These are phyloP conservation scores for Spheniscus mendiculus DNA, from an alignment of 2,113 vertebrate genomes.

Conservation along the genomic window DNA sequence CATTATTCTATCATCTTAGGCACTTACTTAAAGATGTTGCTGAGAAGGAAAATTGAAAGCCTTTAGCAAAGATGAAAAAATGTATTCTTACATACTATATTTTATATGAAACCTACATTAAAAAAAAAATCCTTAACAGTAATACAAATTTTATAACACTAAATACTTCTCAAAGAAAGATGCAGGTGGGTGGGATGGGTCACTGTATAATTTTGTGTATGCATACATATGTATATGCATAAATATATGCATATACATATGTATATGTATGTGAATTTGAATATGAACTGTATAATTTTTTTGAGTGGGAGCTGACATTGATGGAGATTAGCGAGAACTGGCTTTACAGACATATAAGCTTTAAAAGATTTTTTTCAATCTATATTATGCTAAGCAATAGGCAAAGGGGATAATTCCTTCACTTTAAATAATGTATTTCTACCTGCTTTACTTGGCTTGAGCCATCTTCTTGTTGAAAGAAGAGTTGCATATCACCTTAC, in stretches of 20 bases:
- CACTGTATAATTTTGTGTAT: neutral
- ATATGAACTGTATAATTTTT: neutral
- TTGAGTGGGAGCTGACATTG: neutral
- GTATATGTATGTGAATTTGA: neutral
- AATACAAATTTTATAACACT: neutral
- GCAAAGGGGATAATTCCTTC: neutral
- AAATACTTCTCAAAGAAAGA: neutral
- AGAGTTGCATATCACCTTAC: neutral
- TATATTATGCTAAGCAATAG: neutral
- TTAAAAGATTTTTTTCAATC: neutral
- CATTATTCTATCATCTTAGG: neutral
- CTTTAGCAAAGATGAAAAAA: neutral
- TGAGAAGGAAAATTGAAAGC: neutral
- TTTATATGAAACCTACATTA: neutral
- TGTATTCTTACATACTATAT: neutral
- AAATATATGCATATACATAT: neutral
- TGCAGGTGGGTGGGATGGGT: neutral
- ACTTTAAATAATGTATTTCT: conserved; percentile 21
- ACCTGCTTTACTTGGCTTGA: conserved; percentile 4
- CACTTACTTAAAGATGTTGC: neutral
- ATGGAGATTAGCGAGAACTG: neutral
- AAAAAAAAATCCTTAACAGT: neutral
- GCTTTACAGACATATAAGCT: neutral
- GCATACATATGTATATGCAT: neutral
- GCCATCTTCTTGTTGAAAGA: neutral